Evolutionary conservation across 1,140 invertebrate genomes (phyloP).

Genomic region (Drosophila lacteicornis): DNA sequence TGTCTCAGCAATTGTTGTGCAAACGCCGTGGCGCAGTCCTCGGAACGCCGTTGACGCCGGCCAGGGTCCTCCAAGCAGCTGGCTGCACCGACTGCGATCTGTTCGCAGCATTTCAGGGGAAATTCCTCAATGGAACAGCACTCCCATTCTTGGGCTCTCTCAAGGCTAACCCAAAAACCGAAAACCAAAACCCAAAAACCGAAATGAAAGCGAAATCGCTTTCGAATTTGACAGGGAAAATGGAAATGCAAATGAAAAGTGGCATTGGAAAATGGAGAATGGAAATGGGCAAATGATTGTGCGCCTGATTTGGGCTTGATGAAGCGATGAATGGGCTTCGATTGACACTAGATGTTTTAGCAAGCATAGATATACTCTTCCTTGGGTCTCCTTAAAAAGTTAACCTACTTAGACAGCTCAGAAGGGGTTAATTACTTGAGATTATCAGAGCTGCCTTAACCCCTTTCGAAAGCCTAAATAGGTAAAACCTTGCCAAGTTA

Average conservation of each 20-base stretch:
- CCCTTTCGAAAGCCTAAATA: too few species aligned
- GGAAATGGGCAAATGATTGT: slow-evolving; percentile 12
- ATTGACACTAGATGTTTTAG: background rate
- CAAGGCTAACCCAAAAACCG: slow-evolving; percentile 20
- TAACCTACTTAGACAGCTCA: too few species aligned
- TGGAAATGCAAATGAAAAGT: slow-evolving; percentile 17
- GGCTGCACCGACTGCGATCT: slow-evolving; percentile 41
- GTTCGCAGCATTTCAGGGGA: slow-evolving; percentile 4
- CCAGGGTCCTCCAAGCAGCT: slow-evolving; percentile 46
- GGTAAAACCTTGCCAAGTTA: background rate
- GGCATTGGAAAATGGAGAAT: slow-evolving; percentile 7
- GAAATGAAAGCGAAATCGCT: background rate
- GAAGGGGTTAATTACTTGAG: too few species aligned
- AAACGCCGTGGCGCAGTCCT: slow-evolving; percentile 64
- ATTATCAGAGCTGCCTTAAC: too few species aligned
- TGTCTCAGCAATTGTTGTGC: slow-evolving; percentile 50
- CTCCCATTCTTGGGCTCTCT: slow-evolving; percentile 33
- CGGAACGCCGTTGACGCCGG: slow-evolving; percentile 66
- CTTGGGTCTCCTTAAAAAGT: too few species aligned
- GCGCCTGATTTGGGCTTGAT: slow-evolving; percentile 18
- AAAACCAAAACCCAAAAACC: slow-evolving; percentile 11
- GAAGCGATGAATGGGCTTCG: slow-evolving; percentile 5
- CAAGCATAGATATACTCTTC: too few species aligned
- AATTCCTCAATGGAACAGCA: slow-evolving; percentile 36
- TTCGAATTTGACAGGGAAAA: background rate